A percentile compares a stretch with the other conserved stretches of the same genome.
Evolutionary conservation across 23 tunicate species (phyloP).

Genomic region (Trididemnum nubilum): DNA sequence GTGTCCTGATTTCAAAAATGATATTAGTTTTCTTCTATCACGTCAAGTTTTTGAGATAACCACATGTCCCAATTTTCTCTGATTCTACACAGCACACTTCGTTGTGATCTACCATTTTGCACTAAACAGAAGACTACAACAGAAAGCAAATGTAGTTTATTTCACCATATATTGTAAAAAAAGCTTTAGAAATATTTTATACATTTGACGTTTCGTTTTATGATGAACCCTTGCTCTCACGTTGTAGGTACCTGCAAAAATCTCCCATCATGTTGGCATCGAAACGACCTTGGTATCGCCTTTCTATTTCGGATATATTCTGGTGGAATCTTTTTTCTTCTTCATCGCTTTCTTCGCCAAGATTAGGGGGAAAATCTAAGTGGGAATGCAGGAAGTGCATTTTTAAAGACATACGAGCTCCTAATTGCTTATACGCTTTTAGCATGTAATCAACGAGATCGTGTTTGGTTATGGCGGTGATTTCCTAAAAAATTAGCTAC

Average conservation of each 20-base stretch:
- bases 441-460: conserved; percentile 32
- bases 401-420: conserved; percentile 23
- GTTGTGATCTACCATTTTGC: conserved; percentile 29
- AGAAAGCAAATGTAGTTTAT: conserved; percentile 1
- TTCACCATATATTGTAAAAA: conserved; percentile 5
- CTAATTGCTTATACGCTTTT: conserved; percentile 17
- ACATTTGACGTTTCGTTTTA: conserved; percentile 25
- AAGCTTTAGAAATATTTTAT: conserved; percentile 18
- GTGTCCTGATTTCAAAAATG: conserved; percentile 34
- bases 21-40: conserved; percentile 32
- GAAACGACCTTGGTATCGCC: conserved; percentile 28
- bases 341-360: conserved; percentile 32
- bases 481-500: conserved; percentile 24
- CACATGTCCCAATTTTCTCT: conserved; percentile 23
- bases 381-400: conserved; percentile 38
- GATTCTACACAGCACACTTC: conserved; percentile 22
- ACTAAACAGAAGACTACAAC: conserved; percentile 6
- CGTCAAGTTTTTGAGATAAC: conserved; percentile 42
- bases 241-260: too few relatives aligned
- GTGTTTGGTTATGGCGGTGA: background rate
- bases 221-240: background rate
- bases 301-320: conserved; percentile 15
- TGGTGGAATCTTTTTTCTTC: conserved; percentile 33
- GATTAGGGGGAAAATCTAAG: conserved; percentile 17
- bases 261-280: conserved; percentile 44